These are phyloP conservation scores for Triplophysa rosa DNA, from an alignment of 2,113 vertebrate species.

Conservation along the genomic window DNA sequence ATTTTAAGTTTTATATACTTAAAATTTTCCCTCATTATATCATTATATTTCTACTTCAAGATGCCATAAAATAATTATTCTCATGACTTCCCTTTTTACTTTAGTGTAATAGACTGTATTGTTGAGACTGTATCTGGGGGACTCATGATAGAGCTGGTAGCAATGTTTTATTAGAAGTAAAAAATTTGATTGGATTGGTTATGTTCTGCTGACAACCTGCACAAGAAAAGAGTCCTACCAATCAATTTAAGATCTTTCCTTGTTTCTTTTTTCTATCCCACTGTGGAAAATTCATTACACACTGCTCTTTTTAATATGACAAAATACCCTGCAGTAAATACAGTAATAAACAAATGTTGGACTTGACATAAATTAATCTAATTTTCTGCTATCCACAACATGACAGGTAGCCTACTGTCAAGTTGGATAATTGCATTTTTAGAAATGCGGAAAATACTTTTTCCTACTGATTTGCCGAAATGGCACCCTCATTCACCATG, in stretches of 20 bases:
- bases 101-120: too few relatives aligned
- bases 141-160: too few relatives aligned
- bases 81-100: too few relatives aligned
- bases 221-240: not conserved
- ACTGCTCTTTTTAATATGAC: constrained; percentile 40
- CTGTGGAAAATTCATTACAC: constrained; percentile 4
- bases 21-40: too few relatives aligned
- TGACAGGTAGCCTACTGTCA: constrained; percentile 68
- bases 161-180: not conserved
- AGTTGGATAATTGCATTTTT: constrained; percentile 74
- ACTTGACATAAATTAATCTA: constrained; percentile 70
- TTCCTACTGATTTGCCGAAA: constrained; percentile 64
- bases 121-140: too few relatives aligned
- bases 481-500: constrained; percentile 23
- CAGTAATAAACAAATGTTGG: constrained; percentile 65
- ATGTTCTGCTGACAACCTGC: not conserved
- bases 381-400: constrained; percentile 68
- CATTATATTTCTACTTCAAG: too few relatives aligned
- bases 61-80: too few relatives aligned
- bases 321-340: constrained; percentile 49
- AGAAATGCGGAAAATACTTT: constrained; percentile 64
- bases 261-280: not conserved
- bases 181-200: not conserved
- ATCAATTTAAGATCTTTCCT: not conserved
- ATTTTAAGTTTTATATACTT: too few relatives aligned